These are phyloP conservation scores for Belgica antarctica DNA, from an alignment of 2,888 invertebrate species.

Conservation along the genomic window DNA sequence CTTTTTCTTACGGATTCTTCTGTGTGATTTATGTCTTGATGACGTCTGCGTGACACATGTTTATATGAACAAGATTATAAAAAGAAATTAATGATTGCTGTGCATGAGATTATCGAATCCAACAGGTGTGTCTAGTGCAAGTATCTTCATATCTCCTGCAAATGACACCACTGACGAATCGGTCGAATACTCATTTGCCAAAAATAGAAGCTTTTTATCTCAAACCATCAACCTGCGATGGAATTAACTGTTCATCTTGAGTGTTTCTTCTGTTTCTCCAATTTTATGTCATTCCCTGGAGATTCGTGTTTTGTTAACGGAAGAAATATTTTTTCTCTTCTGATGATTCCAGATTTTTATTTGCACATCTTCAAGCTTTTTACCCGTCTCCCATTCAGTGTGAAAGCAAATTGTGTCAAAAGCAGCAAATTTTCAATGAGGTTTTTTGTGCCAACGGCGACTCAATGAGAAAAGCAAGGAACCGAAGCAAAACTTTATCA, in stretches of 20 bases:
- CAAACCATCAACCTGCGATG: neutral
- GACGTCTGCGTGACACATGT: too few species aligned
- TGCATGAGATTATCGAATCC: too few species aligned
- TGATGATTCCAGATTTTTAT: too few species aligned
- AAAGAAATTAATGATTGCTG: too few species aligned
- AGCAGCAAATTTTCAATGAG: neutral
- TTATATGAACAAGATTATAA: too few species aligned
- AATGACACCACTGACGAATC: too few species aligned
- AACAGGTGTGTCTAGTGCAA: too few species aligned
- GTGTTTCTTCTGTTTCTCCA: neutral
- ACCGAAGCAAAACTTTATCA: too few species aligned
- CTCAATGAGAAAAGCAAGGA: neutral
- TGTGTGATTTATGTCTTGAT: too few species aligned
- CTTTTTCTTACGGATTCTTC: too few species aligned
- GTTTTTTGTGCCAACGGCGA: neutral
- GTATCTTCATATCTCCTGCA: too few species aligned
- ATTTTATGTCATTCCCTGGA: neutral
- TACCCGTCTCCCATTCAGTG: too few species aligned
- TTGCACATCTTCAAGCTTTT: neutral
- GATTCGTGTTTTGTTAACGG: neutral
- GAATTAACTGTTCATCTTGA: constrained; percentile 8
- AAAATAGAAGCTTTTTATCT: neutral
- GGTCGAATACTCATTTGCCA: neutral
- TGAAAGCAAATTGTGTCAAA: constrained; percentile 7
- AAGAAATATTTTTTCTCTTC: neutral